phyloP scores from a whole-genome alignment of 2,888 invertebrate genomes.

The Agriopis aurantiaria region DNA sequence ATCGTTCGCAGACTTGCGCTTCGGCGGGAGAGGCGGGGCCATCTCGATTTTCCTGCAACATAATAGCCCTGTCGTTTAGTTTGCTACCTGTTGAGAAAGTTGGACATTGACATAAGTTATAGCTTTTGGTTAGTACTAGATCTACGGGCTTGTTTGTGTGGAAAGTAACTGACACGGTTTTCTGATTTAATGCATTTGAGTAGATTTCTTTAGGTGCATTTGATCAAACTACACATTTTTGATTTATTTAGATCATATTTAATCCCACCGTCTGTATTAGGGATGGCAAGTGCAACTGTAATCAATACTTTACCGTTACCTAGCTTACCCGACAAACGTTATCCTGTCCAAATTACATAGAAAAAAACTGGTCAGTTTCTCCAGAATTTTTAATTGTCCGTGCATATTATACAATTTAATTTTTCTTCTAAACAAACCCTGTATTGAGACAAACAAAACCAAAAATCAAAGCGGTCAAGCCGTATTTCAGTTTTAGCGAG shows the following conservation, averaged over 20 bases:
- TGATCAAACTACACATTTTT: background rate
- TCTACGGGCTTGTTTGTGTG: slow-evolving; percentile 20
- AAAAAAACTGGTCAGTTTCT: too few species aligned
- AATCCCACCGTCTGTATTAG: background rate
- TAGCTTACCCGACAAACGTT: too few species aligned
- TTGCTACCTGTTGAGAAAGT: slow-evolving; percentile 47
- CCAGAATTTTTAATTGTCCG: too few species aligned
- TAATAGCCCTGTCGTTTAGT: slow-evolving; percentile 60
- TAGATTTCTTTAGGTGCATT: background rate
- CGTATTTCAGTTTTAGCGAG: too few species aligned
- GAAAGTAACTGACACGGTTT: slow-evolving; percentile 15
- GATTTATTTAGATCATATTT: background rate
- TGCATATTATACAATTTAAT: too few species aligned
- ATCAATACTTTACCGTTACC: background rate
- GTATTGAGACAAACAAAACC: too few species aligned
- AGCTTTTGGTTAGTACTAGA: slow-evolving; percentile 27
- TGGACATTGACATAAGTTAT: slow-evolving; percentile 28
- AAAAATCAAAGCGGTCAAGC: too few species aligned
- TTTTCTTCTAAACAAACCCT: too few species aligned
- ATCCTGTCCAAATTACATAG: too few species aligned
- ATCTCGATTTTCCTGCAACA: slow-evolving; percentile 87
- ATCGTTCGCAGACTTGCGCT: slow-evolving; percentile 87
- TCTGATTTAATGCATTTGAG: background rate
- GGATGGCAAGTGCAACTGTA: background rate
- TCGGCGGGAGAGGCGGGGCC: slow-evolving; percentile 93